Conservation (phyloP, 2,113 vertebrate genomes). For the Miniopterus natalensis region DNA sequence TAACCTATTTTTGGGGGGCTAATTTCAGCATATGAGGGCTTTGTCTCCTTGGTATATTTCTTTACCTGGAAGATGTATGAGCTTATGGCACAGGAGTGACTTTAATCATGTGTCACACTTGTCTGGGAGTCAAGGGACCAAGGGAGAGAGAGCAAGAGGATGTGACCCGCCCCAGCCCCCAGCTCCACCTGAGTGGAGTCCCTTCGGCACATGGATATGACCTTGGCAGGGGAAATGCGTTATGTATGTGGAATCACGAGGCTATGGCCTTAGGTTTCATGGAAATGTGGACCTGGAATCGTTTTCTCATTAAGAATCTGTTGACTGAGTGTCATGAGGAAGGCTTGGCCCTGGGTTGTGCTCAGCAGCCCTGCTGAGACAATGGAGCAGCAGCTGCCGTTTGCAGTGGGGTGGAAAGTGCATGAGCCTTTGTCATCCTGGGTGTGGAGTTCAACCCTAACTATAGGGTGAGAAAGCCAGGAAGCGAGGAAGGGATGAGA, state of each 20-base stretch:
- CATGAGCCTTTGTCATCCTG: constrained; percentile 65
- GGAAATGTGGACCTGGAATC: constrained; percentile 80
- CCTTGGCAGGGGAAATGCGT: constrained; percentile 69
- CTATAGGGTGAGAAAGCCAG: constrained; percentile 57
- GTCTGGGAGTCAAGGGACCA: constrained; percentile 62
- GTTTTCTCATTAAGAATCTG: constrained; percentile 80
- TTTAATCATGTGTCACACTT: constrained; percentile 64
- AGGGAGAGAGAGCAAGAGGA: neutral
- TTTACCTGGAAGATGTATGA: constrained; percentile 66
- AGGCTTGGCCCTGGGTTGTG: constrained; percentile 60
- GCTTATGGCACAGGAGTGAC: constrained; percentile 77
- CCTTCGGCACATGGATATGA: constrained; percentile 39
- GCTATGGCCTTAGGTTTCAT: constrained; percentile 82
- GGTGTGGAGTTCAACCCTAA: constrained; percentile 51
- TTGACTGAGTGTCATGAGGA: constrained; percentile 73
- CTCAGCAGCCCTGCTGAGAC: constrained; percentile 75
- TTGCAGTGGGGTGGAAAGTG: constrained; percentile 68
- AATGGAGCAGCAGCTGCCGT: constrained; percentile 64
- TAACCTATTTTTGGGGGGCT: constrained; percentile 82
- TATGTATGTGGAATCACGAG: constrained; percentile 73
- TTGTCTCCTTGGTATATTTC: constrained; percentile 70
- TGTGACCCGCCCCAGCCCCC: constrained; percentile 22
- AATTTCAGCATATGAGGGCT: constrained; percentile 77
- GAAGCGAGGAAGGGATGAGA: constrained; percentile 60
- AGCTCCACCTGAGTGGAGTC: constrained; percentile 59